These are phyloP conservation scores for Rhea pennata DNA, from an alignment of 2,113 vertebrate species.

Conservation along the genomic window DNA sequence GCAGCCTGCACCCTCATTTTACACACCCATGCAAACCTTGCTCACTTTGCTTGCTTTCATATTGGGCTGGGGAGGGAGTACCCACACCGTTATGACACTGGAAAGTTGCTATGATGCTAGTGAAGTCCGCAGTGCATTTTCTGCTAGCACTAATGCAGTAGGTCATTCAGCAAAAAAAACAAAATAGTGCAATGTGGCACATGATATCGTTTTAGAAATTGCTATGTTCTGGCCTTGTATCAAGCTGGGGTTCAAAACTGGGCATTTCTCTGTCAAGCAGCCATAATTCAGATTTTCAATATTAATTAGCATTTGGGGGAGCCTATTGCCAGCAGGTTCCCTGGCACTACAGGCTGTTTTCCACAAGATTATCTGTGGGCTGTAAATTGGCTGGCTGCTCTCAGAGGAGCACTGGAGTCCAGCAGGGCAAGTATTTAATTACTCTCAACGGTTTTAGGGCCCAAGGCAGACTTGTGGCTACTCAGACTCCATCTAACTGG, in stretches of 20 bases:
- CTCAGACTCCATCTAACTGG: neutral
- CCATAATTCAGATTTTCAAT: neutral
- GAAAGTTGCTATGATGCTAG: neutral
- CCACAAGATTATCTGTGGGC: neutral
- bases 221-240: neutral
- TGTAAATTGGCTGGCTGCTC: neutral
- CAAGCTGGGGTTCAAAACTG: neutral
- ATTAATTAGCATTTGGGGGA: neutral
- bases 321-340: neutral
- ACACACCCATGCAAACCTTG: neutral
- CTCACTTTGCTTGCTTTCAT: neutral
- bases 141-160: rapidly evolving
- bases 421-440: constrained; percentile 19
- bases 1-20: neutral
- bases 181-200: neutral
- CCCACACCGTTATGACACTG: neutral
- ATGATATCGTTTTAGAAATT: neutral
- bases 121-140: neutral
- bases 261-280: neutral
- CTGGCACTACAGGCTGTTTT: neutral
- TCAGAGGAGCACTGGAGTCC: neutral
- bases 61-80: neutral
- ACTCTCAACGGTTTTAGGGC: neutral
- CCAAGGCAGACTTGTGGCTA: neutral
- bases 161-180: neutral